Evolutionary conservation across 2,888 invertebrate genomes (phyloP), one percentile per base, ranked within the genome.

Genomic region (Spodoptera picta): DNA sequence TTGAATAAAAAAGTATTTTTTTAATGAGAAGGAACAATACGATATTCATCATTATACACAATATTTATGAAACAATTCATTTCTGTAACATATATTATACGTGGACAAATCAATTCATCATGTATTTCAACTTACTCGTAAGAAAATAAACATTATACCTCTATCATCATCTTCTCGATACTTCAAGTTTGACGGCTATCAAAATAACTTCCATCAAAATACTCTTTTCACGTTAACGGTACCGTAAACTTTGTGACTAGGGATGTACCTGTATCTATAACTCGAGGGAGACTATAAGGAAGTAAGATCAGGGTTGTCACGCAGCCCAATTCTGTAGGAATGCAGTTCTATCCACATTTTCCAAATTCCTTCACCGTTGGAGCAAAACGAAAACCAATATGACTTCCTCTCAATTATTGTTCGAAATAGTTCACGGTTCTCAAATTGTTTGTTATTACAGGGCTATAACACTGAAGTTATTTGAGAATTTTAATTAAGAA

Each of bases 161-260:
- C n/a, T 7, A 19, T 55, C 44, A 50, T 59, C 43, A 50, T 65
- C 44, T 60, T 49, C 42, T 31, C 14, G 44, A 57, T 56, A 57
- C 36, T 2, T 43, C 47, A 50, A 60, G 51, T 60, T 65, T 66
- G 51, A 57, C 49, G 11, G 19, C 52, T 49, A 53, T 55, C 43
- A 43, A 61, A 71, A 63, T 60, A 58, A 66, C 59, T 60, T 65
- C 41, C 5, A 23, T 47, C 43, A 51, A 51, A 48, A 63, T 54
- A 64, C 55, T 61, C 58, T 56, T 23, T 55, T 52, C 23, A 48
- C 24, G 62, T 80, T 75, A 46, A 70, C 65, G 69, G 69, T 66
- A 66, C 63, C 79, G 70, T 74, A 69, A 73, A 72, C 76, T 76
- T 77, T 75, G 68, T 79, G 76, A 71, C 77, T 79, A 60, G 59